Evolutionary conservation across 1,140 invertebrate genomes (phyloP), one percentile per base, ranked within the genome.

Genomic region (Ceratoteleas bidentatus): DNA sequence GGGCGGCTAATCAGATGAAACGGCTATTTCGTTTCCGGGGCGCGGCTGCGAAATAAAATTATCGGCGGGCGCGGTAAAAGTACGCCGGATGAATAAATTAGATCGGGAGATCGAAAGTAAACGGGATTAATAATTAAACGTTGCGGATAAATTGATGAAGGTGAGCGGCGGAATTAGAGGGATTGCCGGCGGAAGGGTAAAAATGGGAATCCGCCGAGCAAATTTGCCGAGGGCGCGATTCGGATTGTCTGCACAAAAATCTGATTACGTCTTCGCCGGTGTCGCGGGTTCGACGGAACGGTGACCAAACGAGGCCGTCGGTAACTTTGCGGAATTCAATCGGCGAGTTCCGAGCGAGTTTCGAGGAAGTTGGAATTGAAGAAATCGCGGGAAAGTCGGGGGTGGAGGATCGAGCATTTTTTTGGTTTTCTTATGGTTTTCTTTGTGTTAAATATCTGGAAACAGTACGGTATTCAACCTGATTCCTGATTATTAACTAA

Each of bases 1-100:
- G 64, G 52, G 47, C 45, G 58, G 66, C 81, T 83, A 83, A 85
- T 83, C 78, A 75, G 80, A 88, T 87, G 82, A 82, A 73, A 66
- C 58, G 52, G 81, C 79, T 86, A 81, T 83, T 86, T 75, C 77
- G 65, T 66, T 70, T 70, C 64, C 72, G 53, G 43, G 72, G 68
- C 56, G 45, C 24, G 33, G 16, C 32, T 61, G 49, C 8, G 62
- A 70, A 64, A 84, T 66, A 81, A 79, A 81, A 72, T 81, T 52
- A 76, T 49, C 61, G 50, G 38, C 24, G 3, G 24, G 13, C 16
- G 61, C 45, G 53, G 32, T 60, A 45, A 68, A 72, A 76, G 73
- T 53, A 70, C 43, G 54, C 61, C 49, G 54, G 43, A 72, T 65
- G 65, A 80, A 80, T 74, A 81, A 81, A 81, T 81, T 74, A 69